phyloP scores from a whole-genome alignment of 2,888 invertebrate species.

The Tiphia femorata region DNA sequence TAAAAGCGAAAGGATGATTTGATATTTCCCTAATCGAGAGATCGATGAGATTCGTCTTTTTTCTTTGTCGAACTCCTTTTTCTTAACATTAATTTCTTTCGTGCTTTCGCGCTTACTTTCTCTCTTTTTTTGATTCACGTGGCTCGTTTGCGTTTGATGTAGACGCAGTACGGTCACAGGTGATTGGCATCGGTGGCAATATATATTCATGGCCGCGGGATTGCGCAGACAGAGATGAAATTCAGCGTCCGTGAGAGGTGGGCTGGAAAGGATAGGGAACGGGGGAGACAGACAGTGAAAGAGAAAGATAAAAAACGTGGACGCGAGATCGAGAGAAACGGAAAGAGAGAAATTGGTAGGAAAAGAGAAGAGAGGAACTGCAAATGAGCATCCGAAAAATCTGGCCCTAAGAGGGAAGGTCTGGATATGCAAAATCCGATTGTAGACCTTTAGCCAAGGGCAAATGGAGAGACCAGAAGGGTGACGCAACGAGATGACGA shows the following conservation, averaged over 20 bases:
- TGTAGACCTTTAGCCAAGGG: no score
- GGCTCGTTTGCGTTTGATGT: neutral
- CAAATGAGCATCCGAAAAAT: no score
- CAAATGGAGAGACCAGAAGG: neutral
- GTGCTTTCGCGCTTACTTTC: neutral
- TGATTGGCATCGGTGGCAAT: slow-evolving; percentile 20
- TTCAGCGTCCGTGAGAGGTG: neutral
- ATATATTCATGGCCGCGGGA: slow-evolving; percentile 37
- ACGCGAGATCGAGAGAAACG: neutral
- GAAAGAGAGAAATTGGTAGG: neutral
- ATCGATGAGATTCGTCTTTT: no score
- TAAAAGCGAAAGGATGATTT: no score
- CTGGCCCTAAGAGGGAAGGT: no score
- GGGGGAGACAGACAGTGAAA: neutral
- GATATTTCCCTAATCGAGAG: no score
- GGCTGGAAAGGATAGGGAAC: neutral
- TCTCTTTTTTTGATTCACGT: neutral
- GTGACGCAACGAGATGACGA: no score
- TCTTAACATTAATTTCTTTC: no score
- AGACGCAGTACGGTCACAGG: neutral
- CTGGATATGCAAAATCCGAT: no score
- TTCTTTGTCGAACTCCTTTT: no score
- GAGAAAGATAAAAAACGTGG: neutral
- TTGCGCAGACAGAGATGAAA: no score
- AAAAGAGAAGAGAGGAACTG: no score